Base-by-base conservation (phyloP, 1,140 invertebrate species). In the Caerostris darwini region DNA sequence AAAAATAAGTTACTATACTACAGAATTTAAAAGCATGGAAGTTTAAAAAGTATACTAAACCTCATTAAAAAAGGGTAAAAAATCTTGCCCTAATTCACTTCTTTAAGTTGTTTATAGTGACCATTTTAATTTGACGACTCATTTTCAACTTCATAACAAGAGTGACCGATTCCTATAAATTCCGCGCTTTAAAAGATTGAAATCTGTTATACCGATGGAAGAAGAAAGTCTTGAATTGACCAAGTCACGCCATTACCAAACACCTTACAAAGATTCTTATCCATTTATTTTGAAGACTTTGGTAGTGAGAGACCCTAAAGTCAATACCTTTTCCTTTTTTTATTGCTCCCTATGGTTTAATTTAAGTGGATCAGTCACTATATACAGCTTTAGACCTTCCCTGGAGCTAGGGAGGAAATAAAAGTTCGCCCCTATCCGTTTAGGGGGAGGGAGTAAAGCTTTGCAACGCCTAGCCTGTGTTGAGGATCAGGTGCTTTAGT, bases 351-450 rank as follows among this genome's bases (percentile, higher is more conserved):
- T 53, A 88, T 17, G 59, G 86, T 88, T 88, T 88, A 57, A 88
- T 88, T 88, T 88, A 88, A 88, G 86, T 88, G 86, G 86, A 88
- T 88, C 58, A 88, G 57, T 88, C 58, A 64, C 56, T 64, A 64
- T 87, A 87, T 87, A 87, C 34, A 87, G 59, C 85, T 87, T 87
- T 64, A 59, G 85, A 64, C 59, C 57, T 59, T 64, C 85, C 57
- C 85, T 64, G 8, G 59, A 19, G n/a, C 34, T 12, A 87, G 85
- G 34, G 19, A 34, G 58, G 59, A 87, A 87, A 87, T 64, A 87
- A 87, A 87, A 87, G 85, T 85, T 19, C 17, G 8, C 82, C 82
- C 82, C 82, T 85, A 85, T 85, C 82, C 54, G 17, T 57, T 58
- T 14, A 17, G n/a, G 54, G 82, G 82, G 57, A 57, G 82, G n/a